Conservation (phyloP, 2,888 invertebrate species). For the Scaptomyza polygonia region DNA sequence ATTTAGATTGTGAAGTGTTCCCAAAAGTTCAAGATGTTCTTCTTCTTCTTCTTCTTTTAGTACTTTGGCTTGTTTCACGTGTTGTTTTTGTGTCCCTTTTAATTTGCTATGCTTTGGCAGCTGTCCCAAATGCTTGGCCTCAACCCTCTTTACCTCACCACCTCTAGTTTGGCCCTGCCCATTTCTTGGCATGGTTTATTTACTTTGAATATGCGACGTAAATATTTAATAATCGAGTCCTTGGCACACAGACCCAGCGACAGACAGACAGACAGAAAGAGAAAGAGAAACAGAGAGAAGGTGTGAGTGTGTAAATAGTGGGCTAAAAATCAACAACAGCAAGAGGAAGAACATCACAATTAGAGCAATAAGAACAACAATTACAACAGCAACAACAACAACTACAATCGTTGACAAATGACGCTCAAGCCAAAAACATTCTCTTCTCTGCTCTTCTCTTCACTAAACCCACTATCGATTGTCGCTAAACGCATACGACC, state of each 20-base stretch:
- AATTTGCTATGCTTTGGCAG: conserved; percentile 46
- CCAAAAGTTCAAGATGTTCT: conserved; percentile 9
- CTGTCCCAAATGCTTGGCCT: conserved; percentile 28
- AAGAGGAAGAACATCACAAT: conserved; percentile 34
- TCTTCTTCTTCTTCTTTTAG: not conserved
- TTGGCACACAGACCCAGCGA: conserved; percentile 42
- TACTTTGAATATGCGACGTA: conserved; percentile 55
- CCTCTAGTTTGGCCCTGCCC: not conserved
- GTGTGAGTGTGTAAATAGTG: not conserved
- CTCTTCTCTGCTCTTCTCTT: no score
- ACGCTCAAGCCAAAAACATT: conserved; percentile 11
- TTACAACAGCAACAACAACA: conserved; percentile 9
- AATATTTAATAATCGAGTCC: conserved; percentile 73
- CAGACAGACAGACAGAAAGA: not conserved
- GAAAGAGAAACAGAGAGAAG: not conserved
- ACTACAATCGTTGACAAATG: conserved; percentile 41
- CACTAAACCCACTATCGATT: conserved; percentile 9
- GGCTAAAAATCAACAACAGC: not conserved
- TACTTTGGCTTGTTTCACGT: no score
- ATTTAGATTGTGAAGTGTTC: conserved; percentile 17
- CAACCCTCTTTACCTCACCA: not conserved
- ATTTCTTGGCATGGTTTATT: conserved; percentile 51
- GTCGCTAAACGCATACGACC: conserved; percentile 58
- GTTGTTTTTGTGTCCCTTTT: conserved; percentile 26
- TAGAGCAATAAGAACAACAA: conserved; percentile 11